Evolutionary conservation across 1,140 invertebrate genomes (phyloP).

Genomic region (Lordiphosa clarofinis): DNA sequence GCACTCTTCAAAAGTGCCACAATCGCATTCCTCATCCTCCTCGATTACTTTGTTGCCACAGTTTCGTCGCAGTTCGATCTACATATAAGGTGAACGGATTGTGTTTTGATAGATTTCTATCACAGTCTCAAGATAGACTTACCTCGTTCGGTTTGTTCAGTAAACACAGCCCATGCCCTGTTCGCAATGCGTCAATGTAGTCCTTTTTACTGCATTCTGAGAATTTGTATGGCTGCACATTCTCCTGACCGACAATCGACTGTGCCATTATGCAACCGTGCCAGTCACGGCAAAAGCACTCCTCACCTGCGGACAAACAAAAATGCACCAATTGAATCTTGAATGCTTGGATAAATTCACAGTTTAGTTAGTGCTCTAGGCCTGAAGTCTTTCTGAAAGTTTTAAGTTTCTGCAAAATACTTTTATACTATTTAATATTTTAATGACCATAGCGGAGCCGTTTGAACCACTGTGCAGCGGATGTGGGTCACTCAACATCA

Average conservation of each 20-base stretch:
- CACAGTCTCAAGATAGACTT: slow-evolving; percentile 48
- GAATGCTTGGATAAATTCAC: no score
- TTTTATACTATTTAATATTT: no score
- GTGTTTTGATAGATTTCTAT: not conserved
- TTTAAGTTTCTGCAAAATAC: no score
- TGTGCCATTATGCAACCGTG: slow-evolving; percentile 97
- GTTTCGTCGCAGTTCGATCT: slow-evolving; percentile 85
- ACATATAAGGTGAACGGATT: slow-evolving; percentile 18
- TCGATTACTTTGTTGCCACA: slow-evolving; percentile 97
- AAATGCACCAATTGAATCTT: not conserved
- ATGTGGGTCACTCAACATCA: no score
- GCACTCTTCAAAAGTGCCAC: slow-evolving; percentile 93
- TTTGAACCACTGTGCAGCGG: no score
- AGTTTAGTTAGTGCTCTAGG: no score
- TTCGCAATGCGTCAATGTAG: slow-evolving; percentile 89
- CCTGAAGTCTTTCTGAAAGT: no score
- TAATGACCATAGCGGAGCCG: no score
- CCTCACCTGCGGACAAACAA: slow-evolving; percentile 79
- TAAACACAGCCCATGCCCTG: slow-evolving; percentile 91
- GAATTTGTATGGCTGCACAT: slow-evolving; percentile 96
- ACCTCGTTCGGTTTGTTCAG: slow-evolving; percentile 95
- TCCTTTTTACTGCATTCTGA: slow-evolving; percentile 93
- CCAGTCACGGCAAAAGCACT: slow-evolving; percentile 94
- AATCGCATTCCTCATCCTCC: slow-evolving; percentile 97
- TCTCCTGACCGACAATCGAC: slow-evolving; percentile 93